Evolutionary conservation across 2,113 vertebrate genomes (phyloP).

Genomic region (Eurystomus gularis): DNA sequence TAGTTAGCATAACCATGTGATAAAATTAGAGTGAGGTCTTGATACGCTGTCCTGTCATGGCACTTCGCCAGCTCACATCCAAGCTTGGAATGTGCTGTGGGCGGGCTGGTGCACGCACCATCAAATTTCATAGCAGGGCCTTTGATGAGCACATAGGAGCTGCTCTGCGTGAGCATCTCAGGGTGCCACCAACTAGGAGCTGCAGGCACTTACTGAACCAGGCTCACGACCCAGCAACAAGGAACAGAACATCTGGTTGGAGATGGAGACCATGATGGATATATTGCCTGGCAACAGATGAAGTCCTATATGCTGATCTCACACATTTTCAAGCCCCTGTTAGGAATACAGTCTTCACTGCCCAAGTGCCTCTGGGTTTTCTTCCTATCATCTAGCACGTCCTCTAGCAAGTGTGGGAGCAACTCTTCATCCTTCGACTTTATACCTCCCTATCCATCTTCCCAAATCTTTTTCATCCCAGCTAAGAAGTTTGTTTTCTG

Average conservation of each 20-base stretch:
- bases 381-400: background rate
- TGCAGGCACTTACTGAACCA: background rate
- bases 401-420: background rate
- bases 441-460: background rate
- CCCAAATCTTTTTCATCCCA: background rate
- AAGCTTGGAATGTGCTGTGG: constrained; percentile 8
- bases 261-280: background rate
- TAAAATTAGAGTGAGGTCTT: constrained; percentile 45
- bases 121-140: background rate
- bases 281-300: background rate
- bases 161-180: background rate
- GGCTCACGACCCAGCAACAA: background rate
- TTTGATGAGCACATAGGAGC: background rate
- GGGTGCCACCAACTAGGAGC: background rate
- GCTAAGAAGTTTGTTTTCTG: background rate
- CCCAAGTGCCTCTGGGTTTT: background rate
- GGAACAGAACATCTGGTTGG: background rate
- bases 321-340: background rate
- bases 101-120: background rate
- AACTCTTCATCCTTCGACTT: background rate
- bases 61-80: background rate
- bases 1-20: constrained; percentile 11
- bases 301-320: background rate
- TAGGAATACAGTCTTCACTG: background rate
- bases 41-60: background rate